These are phyloP conservation scores for Imbricaverruca yamaguchii DNA, from an alignment of 2,888 invertebrate species.

Conservation along the genomic window DNA sequence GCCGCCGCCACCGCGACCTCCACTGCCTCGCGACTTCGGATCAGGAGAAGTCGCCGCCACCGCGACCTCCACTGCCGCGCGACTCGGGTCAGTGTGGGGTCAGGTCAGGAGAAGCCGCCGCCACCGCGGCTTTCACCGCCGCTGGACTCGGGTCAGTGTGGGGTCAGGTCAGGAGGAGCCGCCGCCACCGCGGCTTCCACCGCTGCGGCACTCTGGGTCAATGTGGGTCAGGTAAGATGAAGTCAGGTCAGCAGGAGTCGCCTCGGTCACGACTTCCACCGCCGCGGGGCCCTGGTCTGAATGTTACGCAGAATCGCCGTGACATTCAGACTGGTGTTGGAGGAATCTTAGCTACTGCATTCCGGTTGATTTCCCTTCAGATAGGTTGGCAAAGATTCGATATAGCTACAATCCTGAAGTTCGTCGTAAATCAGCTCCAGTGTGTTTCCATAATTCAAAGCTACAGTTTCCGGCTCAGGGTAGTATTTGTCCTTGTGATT, in stretches of 20 bases:
- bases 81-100: conserved; percentile 20
- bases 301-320: too few species aligned
- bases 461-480: too few species aligned
- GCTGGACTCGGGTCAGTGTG: conserved; percentile 20
- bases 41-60: conserved; percentile 32
- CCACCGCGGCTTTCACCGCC: conserved; percentile 20
- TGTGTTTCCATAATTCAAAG: too few species aligned
- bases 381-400: too few species aligned
- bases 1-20: conserved; percentile 5
- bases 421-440: too few species aligned
- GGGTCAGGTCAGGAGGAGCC: conserved; percentile 32
- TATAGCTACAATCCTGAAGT: too few species aligned
- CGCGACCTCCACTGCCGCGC: conserved; percentile 22
- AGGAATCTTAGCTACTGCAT: too few species aligned
- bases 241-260: conserved; percentile 32
- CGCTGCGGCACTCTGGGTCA: conserved; percentile 24
- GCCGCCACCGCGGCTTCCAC: conserved; percentile 7
- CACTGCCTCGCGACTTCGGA: conserved; percentile 19
- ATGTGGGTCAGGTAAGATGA: conserved; percentile 33
- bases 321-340: too few species aligned
- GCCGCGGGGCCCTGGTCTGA: conserved; percentile 23
- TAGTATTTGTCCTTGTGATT: too few species aligned
- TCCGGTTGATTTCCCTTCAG: too few species aligned
- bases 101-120: conserved; percentile 32
- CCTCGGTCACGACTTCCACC: conserved; percentile 9